Base-by-base conservation (phyloP, 2,113 vertebrate species). In the Sylvia atricapilla region DNA sequence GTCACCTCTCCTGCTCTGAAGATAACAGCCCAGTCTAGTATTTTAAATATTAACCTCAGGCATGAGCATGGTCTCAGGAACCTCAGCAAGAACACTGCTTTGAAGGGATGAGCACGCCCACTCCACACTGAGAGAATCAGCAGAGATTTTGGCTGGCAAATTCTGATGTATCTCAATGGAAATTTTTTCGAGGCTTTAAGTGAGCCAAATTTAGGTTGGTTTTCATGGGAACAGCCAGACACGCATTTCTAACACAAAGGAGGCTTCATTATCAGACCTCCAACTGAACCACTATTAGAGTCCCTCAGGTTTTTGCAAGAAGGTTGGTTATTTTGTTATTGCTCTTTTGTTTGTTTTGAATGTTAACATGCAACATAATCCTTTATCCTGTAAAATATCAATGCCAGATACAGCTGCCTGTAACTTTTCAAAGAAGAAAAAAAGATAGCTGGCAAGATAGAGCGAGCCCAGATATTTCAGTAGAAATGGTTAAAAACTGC, bases 141-240 rank as follows among this genome's bases (percentile, higher is more conserved):
- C 59, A 50, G 75, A 84, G 78, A 83, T 90, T 91, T 25, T 74
- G 73, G 58, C 75, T 90, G 68, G 39, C 33, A 86, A 80, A 88
- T 93, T 74, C 84, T 89, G 62, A 15, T 3, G 31, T 37, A 33
- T 64, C 52, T 75, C 68, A 92, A 92, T 39, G 84, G 84, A 78
- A 92, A 72, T 33, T 93, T 94, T 97, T 63, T 47, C 0, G 1
- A 92, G 76, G 59, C 25, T 92, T 86, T 63, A 74, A 84, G 44
- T 11, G 43, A 84, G 86, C 80, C 80, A 50, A 41, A 89, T 87
- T 74, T 92, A 92, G 80, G 41, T 56, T 10, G 15, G 59, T 93
- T 94, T 94, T 92, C 68, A 82, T 56, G 60, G 77, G 68, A 95
- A 92, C 25, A 88, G 72, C 63, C 20, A 25, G 59, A 90, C 33